Conservation (phyloP, 2,888 invertebrate species). For the Tineola bisselliella region DNA sequence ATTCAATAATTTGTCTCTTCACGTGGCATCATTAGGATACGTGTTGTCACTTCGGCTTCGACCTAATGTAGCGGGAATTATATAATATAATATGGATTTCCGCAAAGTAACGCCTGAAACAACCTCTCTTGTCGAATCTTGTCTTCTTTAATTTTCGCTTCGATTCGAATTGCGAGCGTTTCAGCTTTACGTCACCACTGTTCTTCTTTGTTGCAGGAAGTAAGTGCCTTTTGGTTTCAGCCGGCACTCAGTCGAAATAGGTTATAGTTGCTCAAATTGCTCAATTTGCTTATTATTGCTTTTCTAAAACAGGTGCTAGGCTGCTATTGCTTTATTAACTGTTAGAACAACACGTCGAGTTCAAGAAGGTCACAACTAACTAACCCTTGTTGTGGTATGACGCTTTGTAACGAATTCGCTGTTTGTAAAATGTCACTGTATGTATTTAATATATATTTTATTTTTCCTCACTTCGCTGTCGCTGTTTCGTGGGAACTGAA, state of each 20-base stretch:
- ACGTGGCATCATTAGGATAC: no score
- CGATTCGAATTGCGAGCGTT: no score
- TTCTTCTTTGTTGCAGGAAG: slow-evolving; percentile 69
- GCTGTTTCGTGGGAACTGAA: slow-evolving; percentile 53
- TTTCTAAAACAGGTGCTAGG: background rate
- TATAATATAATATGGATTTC: no score
- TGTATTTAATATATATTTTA: slow-evolving; percentile 22
- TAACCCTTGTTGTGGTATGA: background rate
- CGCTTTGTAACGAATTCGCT: background rate
- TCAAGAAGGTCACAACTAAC: background rate
- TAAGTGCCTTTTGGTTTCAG: slow-evolving; percentile 65
- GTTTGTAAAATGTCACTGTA: background rate
- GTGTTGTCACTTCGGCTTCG: no score
- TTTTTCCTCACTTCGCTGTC: slow-evolving; percentile 47
- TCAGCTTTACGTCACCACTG: slow-evolving; percentile 25
- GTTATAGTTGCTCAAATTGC: slow-evolving; percentile 43
- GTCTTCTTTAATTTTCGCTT: no score
- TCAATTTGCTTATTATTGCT: slow-evolving; percentile 17
- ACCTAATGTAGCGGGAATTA: no score
- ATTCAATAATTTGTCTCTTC: no score
- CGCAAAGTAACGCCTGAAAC: no score
- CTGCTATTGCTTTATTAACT: background rate
- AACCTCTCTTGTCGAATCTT: no score
- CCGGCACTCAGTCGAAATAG: slow-evolving; percentile 53
- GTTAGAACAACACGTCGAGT: background rate